Conservation (phyloP, 2,797 vertebrate species). For the Decapterus maruadsi region DNA sequence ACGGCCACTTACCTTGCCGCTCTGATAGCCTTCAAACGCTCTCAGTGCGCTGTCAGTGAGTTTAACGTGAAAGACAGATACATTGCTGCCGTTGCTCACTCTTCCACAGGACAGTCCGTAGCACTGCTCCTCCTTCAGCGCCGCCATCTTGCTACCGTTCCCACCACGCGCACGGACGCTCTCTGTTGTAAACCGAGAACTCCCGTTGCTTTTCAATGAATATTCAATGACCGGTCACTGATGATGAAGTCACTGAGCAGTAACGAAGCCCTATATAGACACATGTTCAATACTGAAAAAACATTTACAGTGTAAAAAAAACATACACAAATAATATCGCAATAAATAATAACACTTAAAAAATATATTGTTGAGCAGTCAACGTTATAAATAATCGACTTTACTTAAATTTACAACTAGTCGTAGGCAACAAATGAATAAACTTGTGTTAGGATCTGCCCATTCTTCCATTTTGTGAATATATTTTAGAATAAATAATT, state of each 20-base stretch:
- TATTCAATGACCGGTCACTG: slow-evolving; percentile 84
- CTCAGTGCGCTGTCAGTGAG: slow-evolving; percentile 96
- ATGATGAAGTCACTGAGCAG: slow-evolving; percentile 56
- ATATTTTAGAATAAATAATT: background rate
- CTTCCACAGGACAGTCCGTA: slow-evolving; percentile 98
- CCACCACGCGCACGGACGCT: slow-evolving; percentile 82
- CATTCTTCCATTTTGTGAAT: background rate
- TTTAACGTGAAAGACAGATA: slow-evolving; percentile 97
- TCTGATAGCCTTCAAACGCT: slow-evolving; percentile 94
- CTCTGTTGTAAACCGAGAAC: slow-evolving; percentile 80
- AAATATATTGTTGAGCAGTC: background rate
- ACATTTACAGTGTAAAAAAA: too few species aligned
- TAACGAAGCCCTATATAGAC: slow-evolving; percentile 25
- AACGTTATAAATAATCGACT: background rate
- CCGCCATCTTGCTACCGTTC: slow-evolving; percentile 98
- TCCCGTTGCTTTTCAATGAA: slow-evolving; percentile 81
- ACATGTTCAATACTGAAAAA: background rate
- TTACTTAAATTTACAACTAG: background rate
- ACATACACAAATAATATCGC: too few species aligned
- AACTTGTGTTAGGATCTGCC: accelerated
- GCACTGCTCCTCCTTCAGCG: slow-evolving; percentile 96
- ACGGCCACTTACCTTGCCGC: slow-evolving; percentile 87
- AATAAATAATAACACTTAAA: accelerated
- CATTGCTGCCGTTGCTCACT: slow-evolving; percentile 92
- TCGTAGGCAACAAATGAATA: background rate